Evolutionary conservation across 1,140 invertebrate species (phyloP).

Genomic region (Rhizoglyphus robini): DNA sequence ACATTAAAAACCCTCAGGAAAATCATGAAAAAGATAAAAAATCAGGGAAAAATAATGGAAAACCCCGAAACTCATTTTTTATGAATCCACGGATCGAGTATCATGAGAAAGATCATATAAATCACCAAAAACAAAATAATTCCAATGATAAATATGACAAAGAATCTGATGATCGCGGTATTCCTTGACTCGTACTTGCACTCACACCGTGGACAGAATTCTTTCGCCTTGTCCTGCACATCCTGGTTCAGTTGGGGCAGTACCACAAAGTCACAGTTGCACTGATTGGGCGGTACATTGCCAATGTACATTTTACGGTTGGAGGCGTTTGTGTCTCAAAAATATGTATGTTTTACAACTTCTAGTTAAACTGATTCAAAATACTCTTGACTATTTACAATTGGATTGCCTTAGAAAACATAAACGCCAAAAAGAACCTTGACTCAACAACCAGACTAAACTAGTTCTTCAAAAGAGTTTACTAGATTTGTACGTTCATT

Average conservation of each 20-base stretch:
- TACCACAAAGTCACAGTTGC: slow-evolving; percentile 77
- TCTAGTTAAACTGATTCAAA: too few relatives aligned
- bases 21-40: too few relatives aligned
- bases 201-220: slow-evolving; percentile 82
- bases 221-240: slow-evolving; percentile 60
- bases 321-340: slow-evolving; percentile 46
- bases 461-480: too few relatives aligned
- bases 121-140: slow-evolving; percentile 85
- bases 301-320: slow-evolving; percentile 52
- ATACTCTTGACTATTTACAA: too few relatives aligned
- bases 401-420: too few relatives aligned
- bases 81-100: slow-evolving; percentile 86
- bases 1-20: slow-evolving; percentile 5
- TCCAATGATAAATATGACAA: slow-evolving; percentile 96
- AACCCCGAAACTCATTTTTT: slow-evolving; percentile 43
- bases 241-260: slow-evolving; percentile 54
- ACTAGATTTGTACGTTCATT: too few relatives aligned
- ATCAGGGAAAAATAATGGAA: too few relatives aligned
- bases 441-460: too few relatives aligned
- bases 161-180: slow-evolving; percentile 88
- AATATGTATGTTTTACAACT: too few relatives aligned
- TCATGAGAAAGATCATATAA: slow-evolving; percentile 95
- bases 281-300: slow-evolving; percentile 61
- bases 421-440: too few relatives aligned
- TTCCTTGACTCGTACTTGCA: slow-evolving; percentile 93